These are phyloP conservation scores for Sphinx pinastri DNA, from an alignment of 2,888 invertebrate genomes.

Conservation along the genomic window DNA sequence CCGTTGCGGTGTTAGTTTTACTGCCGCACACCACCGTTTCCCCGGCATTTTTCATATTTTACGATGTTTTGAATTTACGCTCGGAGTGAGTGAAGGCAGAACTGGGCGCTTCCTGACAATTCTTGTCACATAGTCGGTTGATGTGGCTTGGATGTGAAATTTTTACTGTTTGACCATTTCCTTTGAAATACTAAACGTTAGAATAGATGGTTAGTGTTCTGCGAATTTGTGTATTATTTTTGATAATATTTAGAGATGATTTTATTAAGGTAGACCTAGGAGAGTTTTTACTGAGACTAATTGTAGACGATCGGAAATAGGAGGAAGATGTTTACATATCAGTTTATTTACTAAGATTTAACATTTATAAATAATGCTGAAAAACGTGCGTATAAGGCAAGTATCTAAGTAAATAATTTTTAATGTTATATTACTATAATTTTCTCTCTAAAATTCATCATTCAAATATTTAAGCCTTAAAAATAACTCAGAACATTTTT, in stretches of 20 bases:
- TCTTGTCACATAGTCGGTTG: conserved; percentile 35
- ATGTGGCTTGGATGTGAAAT: conserved; percentile 24
- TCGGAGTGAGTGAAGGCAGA: conserved; percentile 51
- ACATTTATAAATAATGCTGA: too few species aligned
- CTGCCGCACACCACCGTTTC: conserved; percentile 54
- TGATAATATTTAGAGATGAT: not conserved
- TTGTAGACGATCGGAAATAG: too few species aligned
- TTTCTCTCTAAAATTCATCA: too few species aligned
- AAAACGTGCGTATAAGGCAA: too few species aligned
- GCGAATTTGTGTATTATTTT: not conserved
- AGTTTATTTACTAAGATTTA: too few species aligned
- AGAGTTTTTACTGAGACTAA: too few species aligned
- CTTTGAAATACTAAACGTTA: conserved; percentile 12
- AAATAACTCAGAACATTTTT: not conserved
- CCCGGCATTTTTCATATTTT: conserved; percentile 77
- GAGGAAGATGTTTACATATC: too few species aligned
- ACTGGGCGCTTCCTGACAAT: conserved; percentile 33
- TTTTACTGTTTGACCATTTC: conserved; percentile 20
- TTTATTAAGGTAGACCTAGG: too few species aligned
- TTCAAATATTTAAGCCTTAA: too few species aligned
- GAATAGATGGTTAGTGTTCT: not conserved
- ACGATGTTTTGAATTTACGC: conserved; percentile 78
- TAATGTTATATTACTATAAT: too few species aligned
- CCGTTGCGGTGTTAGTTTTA: conserved; percentile 58
- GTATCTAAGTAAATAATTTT: too few species aligned